Base-by-base conservation (phyloP, 2,113 vertebrate genomes). In the Hiodon alosoides region DNA sequence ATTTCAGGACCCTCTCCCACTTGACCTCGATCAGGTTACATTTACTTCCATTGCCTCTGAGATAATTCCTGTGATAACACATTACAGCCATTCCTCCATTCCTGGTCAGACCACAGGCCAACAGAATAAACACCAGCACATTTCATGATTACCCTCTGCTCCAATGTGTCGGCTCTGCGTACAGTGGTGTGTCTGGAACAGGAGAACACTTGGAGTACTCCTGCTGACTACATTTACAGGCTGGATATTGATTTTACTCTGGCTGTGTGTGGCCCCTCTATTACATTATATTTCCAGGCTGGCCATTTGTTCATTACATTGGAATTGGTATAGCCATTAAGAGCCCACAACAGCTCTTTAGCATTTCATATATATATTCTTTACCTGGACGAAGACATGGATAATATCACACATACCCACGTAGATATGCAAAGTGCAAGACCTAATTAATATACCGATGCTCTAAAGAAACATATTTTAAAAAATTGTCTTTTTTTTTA, bases 361-460 rank as follows among this genome's bases (percentile, higher is more conserved):
- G 83, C 86, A 82, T 70, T 87, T 84, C 82, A 86, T 83, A 77
- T 90, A 93, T 31, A 53, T 11, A 5, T 31, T 31, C 50, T n/a
- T 31, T 59, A 59, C 58, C 58, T 31, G n/a, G 55, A 71, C 16
- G 55, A 17, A 14, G 69, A 71, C 46, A 71, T n/a, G 7, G 65
- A 92, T 93, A 94, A 94, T 94, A 94, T 94, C 96, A 94, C 94
- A 96, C 94, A 94, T 95, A 92, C 94, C 94, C 93, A 92, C 89
- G 89, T 94, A 93, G 94, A 93, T 92, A 94, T 93, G 88, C 91
- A 97, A 98, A 98, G 96, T 97, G 95, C 95, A 95, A 97, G 71
- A 72, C 92, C 90, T 93, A 90, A 91, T 90, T 93, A 90, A 91
- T 91, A 92, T 93, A 94, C 91, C 90, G 93, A 92, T 93, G 94